Evolutionary conservation across 1,140 invertebrate genomes (phyloP).

Genomic region (Idris sp.): DNA sequence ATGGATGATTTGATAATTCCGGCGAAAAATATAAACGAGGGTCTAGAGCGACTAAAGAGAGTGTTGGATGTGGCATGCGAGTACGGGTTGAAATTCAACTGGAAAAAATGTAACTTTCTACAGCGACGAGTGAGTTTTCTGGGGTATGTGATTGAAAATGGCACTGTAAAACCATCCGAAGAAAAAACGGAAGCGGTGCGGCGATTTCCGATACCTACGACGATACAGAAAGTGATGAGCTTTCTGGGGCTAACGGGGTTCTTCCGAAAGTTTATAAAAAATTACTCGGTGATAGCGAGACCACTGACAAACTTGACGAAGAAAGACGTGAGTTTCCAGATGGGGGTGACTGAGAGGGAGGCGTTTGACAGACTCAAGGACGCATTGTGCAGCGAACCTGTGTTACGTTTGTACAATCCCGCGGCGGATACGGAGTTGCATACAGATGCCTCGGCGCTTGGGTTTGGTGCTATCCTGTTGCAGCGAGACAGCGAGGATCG

Average conservation of each 20-base stretch:
- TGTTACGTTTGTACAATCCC: conserved; percentile 4
- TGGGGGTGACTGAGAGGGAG: neutral
- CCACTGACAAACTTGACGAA: conserved; percentile 12
- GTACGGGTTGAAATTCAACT: neutral
- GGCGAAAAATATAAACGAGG: neutral
- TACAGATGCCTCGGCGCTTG: conserved; percentile 1
- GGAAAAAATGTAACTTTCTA: conserved; percentile 14
- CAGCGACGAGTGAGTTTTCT: conserved; percentile 2
- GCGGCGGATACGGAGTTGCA: conserved; percentile 7
- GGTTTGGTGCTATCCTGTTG: conserved; percentile 10
- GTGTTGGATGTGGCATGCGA: conserved; percentile 2
- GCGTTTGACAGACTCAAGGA: conserved; percentile 4
- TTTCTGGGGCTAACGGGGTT: no score
- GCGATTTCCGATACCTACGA: no score
- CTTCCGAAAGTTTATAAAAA: neutral
- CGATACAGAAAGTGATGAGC: no score
- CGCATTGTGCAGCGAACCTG: conserved; percentile 2
- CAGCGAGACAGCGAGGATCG: conserved; percentile 6
- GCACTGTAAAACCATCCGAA: neutral
- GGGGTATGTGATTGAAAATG: conserved; percentile 18
- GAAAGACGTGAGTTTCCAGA: neutral
- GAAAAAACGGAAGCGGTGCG: no score
- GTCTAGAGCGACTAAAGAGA: neutral
- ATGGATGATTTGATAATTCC: conserved; percentile 40
- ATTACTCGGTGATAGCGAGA: conserved; percentile 1